Evolutionary conservation across 2,113 vertebrate genomes (phyloP), one percentile per base, ranked within the genome.

Genomic region (Gorsachius goisagi): DNA sequence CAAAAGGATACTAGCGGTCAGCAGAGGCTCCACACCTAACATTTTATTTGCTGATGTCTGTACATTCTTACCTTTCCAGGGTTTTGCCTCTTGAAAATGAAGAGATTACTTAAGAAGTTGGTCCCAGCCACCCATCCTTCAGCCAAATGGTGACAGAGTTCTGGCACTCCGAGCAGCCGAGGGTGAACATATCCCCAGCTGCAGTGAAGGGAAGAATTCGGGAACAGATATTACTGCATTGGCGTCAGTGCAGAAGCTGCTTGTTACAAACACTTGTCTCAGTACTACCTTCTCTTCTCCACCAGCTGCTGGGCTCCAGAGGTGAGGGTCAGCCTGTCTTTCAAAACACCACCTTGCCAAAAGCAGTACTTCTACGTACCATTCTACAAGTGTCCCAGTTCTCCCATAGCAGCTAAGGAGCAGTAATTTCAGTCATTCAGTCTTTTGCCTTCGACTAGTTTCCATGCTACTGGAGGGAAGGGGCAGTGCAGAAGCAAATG

Each of bases 181-280:
- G 99, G 99, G 97, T 99, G 99, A 94, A 99, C 98, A 12, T 99
- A 98, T 75, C 99, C 99, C 99, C 99, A 99, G 95, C 99, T 99
- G 97, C 47, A 95, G 79, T 1, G 5, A 90, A 64, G 73, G 89
- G 39, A 71, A 22, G 72, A 82, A 82, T 73, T 82, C 8, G 13
- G 66, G 84, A 72, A 89, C 23, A 76, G 75, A 11, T 4, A 33
- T 91, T 62, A 88, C 20, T 60, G 69, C n/a, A 15, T 27, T 1
- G 5, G 11, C 2, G 2, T 11, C 52, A 41, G 41, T 1, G 15
- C 37, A 77, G 26, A 47, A 59, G 12, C 26, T n/a, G 6, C 68
- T 30, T 12, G 19, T 24, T 37, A n/a, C 30, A 75, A 82, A 58
- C 18, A 15, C 16, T 82, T 45, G 5, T n/a, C 62, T 68, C 64